Evolutionary conservation across 2,797 vertebrate genomes (phyloP), one percentile per base, ranked within the genome.

Genomic region (Amphiprion clarkii): DNA sequence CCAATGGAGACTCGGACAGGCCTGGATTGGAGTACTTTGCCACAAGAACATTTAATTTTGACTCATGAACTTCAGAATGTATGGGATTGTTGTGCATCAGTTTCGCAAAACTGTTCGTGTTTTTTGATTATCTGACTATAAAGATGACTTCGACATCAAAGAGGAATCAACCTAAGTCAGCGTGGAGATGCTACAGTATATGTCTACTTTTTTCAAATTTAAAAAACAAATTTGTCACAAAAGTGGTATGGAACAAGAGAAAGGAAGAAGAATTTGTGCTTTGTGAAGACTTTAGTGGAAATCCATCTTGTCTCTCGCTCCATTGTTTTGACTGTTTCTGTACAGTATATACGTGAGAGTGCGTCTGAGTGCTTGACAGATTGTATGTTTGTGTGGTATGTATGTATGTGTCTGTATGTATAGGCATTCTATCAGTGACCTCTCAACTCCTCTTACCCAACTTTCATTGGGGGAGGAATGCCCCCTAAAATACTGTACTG

Each of bases 381-480:
- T 95, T 95, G 89, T 85, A 84, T 96, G 96, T 96, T 95, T 95
- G 96, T 94, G 96, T 96, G 91, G 85, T 95, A 95, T 96, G 97
- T 97, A 96, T 96, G 84, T 87, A 85, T 97, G 97, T 98, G 98
- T 96, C 97, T 94, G 98, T 99, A 97, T 99, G 98, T 99, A 97
- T 99, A 99, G 98, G 98, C 97, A 99, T 98, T 98, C 97, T 98
- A 98, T 97, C 98, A 97, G 97, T 99, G 97, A 98, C 96, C 95
- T 95, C 94, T 95, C 93, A 93, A 93, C 91, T 90, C 94, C 92
- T 94, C 93, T 87, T 88, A 84, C 92, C 92, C 93, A 92, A 92
- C 92, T 95, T 96, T 97, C 96, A 96, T 97, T 96, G 96, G 96
- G 96, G 93, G 94, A 93, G 94, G 96, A 93, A 93, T 29, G 90